Conservation (phyloP, 2,113 vertebrate species). For the Eulemur macaco region DNA sequence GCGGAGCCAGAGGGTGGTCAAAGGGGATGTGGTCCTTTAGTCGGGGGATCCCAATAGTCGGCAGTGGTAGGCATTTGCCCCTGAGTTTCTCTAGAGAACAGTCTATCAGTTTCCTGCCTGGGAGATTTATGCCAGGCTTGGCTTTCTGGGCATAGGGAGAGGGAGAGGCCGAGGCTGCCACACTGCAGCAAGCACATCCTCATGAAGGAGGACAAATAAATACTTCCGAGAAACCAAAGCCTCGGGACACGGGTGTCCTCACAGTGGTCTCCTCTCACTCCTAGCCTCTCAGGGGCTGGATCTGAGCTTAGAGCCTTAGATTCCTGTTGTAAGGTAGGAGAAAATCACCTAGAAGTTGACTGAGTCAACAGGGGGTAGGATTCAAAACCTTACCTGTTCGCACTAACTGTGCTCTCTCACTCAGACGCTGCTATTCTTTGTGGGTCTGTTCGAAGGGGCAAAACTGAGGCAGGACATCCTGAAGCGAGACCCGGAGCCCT, state of each 20-base stretch:
- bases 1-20: not conserved
- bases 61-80: not conserved
- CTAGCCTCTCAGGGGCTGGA: fast-evolving
- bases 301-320: not conserved
- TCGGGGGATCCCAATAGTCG: not conserved
- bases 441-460: not conserved
- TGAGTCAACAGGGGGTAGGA: not conserved
- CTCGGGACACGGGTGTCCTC: not conserved
- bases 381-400: not conserved
- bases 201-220: not conserved
- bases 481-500: not conserved
- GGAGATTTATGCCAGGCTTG: not conserved
- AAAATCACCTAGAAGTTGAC: not conserved
- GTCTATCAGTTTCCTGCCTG: not conserved
- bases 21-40: not conserved
- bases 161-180: not conserved
- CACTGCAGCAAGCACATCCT: not conserved
- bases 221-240: not conserved
- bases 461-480: not conserved
- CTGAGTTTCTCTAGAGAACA: not conserved
- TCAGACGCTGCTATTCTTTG: not conserved
- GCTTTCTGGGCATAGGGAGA: not conserved
- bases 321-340: not conserved
- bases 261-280: not conserved
- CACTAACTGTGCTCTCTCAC: not conserved